These are phyloP conservation scores for Matsumurasca onukii DNA, from an alignment of 1,140 invertebrate genomes.

Conservation along the genomic window DNA sequence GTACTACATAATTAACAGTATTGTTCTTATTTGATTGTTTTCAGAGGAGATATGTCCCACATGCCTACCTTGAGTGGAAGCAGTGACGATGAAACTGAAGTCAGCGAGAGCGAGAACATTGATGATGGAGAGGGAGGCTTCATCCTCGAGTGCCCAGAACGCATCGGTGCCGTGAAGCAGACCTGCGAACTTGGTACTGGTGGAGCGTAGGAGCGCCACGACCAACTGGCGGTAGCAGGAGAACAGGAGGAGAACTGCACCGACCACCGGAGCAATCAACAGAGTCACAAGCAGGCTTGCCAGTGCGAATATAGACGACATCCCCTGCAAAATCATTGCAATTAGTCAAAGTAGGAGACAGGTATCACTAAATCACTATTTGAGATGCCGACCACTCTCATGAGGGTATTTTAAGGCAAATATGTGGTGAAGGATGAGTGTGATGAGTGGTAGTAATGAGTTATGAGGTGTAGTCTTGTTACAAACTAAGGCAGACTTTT, in stretches of 20 bases:
- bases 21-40: too few relatives aligned
- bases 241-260: slow-evolving; percentile 9
- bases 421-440: too few relatives aligned
- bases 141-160: slow-evolving; percentile 54
- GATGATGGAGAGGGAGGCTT: slow-evolving; percentile 48
- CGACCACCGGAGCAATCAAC: slow-evolving; percentile 21
- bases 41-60: too few relatives aligned
- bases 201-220: not conserved
- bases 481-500: too few relatives aligned
- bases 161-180: slow-evolving; percentile 53
- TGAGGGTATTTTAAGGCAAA: too few relatives aligned
- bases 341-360: not conserved
- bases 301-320: slow-evolving; percentile 19
- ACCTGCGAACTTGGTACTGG: slow-evolving; percentile 43
- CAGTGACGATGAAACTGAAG: slow-evolving; percentile 37
- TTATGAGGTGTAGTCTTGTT: too few relatives aligned
- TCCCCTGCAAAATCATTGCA: slow-evolving; percentile 15
- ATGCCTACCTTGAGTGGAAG: slow-evolving; percentile 20
- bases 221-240: slow-evolving; percentile 26
- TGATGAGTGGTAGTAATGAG: too few relatives aligned
- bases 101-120: slow-evolving; percentile 52
- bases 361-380: not conserved
- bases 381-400: too few relatives aligned
- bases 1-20: too few relatives aligned
- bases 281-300: slow-evolving; percentile 1